These are phyloP conservation scores for Platyscapa corneri DNA, from an alignment of 1,140 invertebrate genomes.

Conservation along the genomic window DNA sequence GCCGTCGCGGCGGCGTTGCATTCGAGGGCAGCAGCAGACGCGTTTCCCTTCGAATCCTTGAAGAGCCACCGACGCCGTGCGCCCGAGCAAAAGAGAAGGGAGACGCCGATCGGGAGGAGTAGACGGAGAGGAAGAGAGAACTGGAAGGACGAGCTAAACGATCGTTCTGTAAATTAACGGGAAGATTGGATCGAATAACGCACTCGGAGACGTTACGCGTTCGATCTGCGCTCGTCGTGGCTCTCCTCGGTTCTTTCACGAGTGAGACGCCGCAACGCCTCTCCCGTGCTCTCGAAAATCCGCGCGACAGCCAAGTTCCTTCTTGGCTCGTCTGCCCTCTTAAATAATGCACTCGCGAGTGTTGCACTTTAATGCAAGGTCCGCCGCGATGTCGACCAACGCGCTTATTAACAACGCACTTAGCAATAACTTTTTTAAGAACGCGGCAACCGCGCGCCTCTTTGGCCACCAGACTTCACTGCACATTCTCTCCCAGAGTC, in stretches of 20 bases:
- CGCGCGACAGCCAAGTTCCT: no score
- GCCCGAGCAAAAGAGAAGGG: not conserved
- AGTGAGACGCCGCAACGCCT: no score
- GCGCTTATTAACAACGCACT: no score
- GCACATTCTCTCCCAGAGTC: not conserved
- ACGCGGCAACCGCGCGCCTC: no score
- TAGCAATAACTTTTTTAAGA: no score
- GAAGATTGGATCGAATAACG: constrained; percentile 48
- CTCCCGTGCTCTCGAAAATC: no score
- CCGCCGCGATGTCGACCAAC: no score
- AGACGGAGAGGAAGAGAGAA: not conserved
- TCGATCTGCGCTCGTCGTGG: constrained; percentile 8
- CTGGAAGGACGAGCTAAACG: constrained; percentile 34
- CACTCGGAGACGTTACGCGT: constrained; percentile 29
- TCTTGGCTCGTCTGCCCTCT: not conserved
- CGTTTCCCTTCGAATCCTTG: not conserved
- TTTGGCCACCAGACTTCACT: no score
- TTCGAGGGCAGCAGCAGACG: no score
- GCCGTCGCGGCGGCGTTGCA: no score
- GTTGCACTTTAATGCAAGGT: not conserved
- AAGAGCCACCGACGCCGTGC: not conserved
- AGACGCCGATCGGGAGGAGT: not conserved
- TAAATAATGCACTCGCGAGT: not conserved
- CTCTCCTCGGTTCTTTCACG: not conserved
- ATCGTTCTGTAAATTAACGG: constrained; percentile 44